These are phyloP conservation scores for Bhutanitis thaidina DNA, from an alignment of 2,888 invertebrate species.

Conservation along the genomic window DNA sequence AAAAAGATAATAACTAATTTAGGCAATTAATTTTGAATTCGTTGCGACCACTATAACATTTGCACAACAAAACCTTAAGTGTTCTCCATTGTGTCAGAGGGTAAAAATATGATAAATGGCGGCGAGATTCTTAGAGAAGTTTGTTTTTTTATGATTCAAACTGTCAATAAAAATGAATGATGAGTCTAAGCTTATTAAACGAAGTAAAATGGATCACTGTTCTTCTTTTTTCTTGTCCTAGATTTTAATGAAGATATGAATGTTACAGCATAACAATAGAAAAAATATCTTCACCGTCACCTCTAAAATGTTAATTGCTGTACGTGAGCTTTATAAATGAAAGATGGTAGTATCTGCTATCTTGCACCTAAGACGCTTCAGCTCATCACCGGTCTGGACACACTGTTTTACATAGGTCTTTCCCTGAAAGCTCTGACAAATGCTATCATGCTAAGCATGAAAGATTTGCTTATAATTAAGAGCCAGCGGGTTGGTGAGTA, in stretches of 20 bases:
- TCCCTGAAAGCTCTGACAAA: too few relatives aligned
- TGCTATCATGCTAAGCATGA: too few relatives aligned
- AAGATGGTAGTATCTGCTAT: too few relatives aligned
- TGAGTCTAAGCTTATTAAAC: slow-evolving; percentile 16
- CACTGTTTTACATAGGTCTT: too few relatives aligned
- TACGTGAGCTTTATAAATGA: too few relatives aligned
- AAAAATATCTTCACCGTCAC: neutral
- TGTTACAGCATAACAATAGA: neutral
- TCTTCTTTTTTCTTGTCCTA: neutral
- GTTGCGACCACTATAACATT: neutral
- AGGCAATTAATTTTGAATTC: neutral
- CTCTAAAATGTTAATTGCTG: too few relatives aligned
- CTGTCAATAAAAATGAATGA: slow-evolving; percentile 18
- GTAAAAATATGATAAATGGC: slow-evolving; percentile 1
- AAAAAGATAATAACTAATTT: too few relatives aligned
- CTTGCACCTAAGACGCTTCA: too few relatives aligned
- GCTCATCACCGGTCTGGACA: too few relatives aligned
- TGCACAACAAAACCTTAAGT: neutral
- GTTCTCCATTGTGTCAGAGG: neutral
- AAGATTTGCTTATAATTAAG: too few relatives aligned
- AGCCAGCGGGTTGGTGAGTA: too few relatives aligned
- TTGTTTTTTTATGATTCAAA: slow-evolving; percentile 9
- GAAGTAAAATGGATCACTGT: slow-evolving; percentile 9
- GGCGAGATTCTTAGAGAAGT: neutral
- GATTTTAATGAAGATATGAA: neutral